phyloP scores from a whole-genome alignment of 2,888 invertebrate genomes.

The Athetis lepigone region DNA sequence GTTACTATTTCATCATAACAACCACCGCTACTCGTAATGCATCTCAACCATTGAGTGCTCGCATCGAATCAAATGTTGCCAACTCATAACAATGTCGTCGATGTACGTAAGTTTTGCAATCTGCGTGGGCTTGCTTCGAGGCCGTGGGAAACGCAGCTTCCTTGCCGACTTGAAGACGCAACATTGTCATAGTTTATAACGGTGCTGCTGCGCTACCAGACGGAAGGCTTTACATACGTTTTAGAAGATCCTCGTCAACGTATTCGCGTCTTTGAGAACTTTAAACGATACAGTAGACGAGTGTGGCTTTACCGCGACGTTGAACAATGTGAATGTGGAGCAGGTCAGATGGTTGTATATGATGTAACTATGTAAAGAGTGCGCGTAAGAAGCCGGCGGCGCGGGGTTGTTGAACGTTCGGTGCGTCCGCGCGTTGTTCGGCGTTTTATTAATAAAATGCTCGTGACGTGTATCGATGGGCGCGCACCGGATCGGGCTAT shows the following conservation, averaged over 20 bases:
- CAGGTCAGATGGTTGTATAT: constrained; percentile 70
- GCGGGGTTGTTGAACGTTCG: constrained; percentile 87
- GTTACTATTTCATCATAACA: constrained; percentile 53
- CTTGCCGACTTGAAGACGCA: constrained; percentile 65
- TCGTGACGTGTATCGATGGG: constrained; percentile 87
- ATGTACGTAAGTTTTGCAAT: constrained; percentile 74
- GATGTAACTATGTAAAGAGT: constrained; percentile 77
- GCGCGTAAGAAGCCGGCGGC: constrained; percentile 74
- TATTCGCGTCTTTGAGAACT: constrained; percentile 28
- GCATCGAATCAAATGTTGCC: constrained; percentile 53
- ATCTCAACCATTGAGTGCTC: constrained; percentile 52
- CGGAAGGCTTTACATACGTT: constrained; percentile 66
- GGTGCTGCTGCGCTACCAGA: constrained; percentile 67
- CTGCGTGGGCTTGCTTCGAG: constrained; percentile 73
- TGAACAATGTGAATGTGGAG: constrained; percentile 68
- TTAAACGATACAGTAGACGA: constrained; percentile 31
- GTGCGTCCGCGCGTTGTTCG: constrained; percentile 79
- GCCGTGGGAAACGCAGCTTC: constrained; percentile 84
- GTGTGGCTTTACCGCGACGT: constrained; percentile 49
- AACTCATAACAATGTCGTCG: constrained; percentile 69
- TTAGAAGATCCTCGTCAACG: constrained; percentile 28
- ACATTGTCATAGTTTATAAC: constrained; percentile 77
- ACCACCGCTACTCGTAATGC: constrained; percentile 49
- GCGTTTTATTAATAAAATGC: constrained; percentile 89
- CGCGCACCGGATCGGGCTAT: constrained; percentile 83